Base-by-base conservation (phyloP, 2,113 vertebrate species). In the Picathartes gymnocephalus region DNA sequence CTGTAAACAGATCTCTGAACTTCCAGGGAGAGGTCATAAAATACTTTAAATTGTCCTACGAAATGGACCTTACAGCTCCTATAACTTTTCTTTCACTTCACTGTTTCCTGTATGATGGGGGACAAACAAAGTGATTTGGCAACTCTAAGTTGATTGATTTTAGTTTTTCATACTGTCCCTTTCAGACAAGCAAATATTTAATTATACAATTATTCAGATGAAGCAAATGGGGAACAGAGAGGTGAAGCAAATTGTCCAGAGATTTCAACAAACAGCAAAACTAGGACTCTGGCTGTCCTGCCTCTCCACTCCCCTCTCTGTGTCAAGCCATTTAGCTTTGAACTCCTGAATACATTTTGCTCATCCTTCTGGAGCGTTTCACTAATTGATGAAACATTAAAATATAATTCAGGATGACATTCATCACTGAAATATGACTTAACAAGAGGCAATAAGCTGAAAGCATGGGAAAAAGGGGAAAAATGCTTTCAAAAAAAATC, bases 331-430 rank as follows among this genome's bases (percentile, higher is more conserved):
- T 77, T 91, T 61, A 71, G 78, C 72, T 90, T 70, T 83, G 81
- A 95, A 83, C 64, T 86, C 64, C n/a, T 74, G 57, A 92, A 88
- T 88, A 54, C 18, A 42, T 93, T 92, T 96, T 92, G 45, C 64
- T 92, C 45, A 64, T 96, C 88, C 51, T 96, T 90, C 85, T 93
- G 76, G 56, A 94, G 85, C 68, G 60, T 92, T 93, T 92, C 88
- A 79, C 90, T 95, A 94, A 97, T 84, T 92, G 90, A 57, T 76
- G 72, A 95, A 96, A 81, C 72, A 92, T 88, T 92, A 96, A 95
- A 95, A 74, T 83, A 57, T 95, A 97, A 97, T 88, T 95, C 90
- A 72, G 39, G 44, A 65, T 94, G 95, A 97, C 95, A 95, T 83
- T 90, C 76, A 37, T 72, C 69, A 69, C 92, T 86, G 92, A 93